These are phyloP conservation scores for Luscinia megarhynchos DNA, from an alignment of 2,797 vertebrate genomes.

Conservation along the genomic window DNA sequence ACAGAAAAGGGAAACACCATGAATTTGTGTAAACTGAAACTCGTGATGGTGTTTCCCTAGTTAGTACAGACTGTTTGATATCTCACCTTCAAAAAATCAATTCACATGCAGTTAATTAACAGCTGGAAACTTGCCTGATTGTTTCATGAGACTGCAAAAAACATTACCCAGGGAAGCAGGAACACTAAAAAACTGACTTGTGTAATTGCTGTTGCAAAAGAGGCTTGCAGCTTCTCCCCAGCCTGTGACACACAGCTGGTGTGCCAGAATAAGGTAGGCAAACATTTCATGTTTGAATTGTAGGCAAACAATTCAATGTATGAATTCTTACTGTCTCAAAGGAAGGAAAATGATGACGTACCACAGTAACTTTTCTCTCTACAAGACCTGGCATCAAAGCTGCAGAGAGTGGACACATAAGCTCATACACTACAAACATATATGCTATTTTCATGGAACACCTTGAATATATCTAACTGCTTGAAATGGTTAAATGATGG, in stretches of 20 bases:
- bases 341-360: rapidly evolving
- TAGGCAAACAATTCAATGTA: not conserved
- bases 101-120: not conserved
- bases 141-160: not conserved
- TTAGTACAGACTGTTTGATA: not conserved
- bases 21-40: not conserved
- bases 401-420: not conserved
- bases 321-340: not conserved
- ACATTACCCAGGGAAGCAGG: not conserved
- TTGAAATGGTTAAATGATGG: not conserved
- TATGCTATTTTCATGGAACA: not conserved
- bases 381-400: not conserved
- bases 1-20: not conserved
- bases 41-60: not conserved
- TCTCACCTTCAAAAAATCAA: not conserved
- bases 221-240: not conserved
- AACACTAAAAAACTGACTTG: not conserved
- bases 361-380: not conserved
- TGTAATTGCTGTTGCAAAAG: not conserved
- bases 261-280: not conserved
- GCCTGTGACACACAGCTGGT: not conserved
- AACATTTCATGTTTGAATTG: not conserved
- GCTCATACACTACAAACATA: rapidly evolving
- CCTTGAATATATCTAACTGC: not conserved
- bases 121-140: not conserved